Evolutionary conservation across 1,140 invertebrate genomes (phyloP), one percentile per base, ranked within the genome.

Genomic region (Onthophagus taurus): DNA sequence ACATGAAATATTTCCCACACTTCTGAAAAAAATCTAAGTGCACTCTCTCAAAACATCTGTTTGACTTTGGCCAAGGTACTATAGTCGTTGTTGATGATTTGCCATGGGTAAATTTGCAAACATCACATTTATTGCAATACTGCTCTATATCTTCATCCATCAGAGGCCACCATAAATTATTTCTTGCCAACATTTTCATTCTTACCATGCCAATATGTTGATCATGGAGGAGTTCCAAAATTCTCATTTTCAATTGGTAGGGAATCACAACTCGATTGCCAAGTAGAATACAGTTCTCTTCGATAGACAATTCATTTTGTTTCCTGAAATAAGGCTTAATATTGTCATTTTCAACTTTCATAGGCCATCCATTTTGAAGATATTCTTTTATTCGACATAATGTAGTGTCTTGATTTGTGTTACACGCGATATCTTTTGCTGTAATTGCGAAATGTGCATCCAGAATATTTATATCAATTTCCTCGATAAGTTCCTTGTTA

Each of bases 111-210:
- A 26, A 8, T 38, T 43, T 33, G 43, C 48, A 51, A 12, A 37
- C 18, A 16, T 39, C 31, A 38, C 49, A 53, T 9, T 4, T 16
- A 4, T 14, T 43, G 2, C 44, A 39, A 19, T 26, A 21, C 20
- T 44, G 26, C 39, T 56, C 56, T n/a, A 57, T 54, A 30, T 50
- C 49, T 2, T 16, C 2, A 37, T 51, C 38, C 1, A 57, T 51
- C 4, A 31, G 23, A 30, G 54, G 47, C 52, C 54, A 58, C 47
- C 50, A 53, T 16, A 48, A 38, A 23, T 49, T 34, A 2, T 34
- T 43, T 20, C 52, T 42, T 4, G 47, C 42, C 16, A 54, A 37
- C 47, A 49, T 48, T 49, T 54, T 56, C n/a, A 42, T 52, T 18
- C 38, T 20, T 11, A 52, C 45, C 6, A 56, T 49, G 1, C 56